Conservation (phyloP, 2,113 vertebrate species). For the Nyctibius bracteatus region DNA sequence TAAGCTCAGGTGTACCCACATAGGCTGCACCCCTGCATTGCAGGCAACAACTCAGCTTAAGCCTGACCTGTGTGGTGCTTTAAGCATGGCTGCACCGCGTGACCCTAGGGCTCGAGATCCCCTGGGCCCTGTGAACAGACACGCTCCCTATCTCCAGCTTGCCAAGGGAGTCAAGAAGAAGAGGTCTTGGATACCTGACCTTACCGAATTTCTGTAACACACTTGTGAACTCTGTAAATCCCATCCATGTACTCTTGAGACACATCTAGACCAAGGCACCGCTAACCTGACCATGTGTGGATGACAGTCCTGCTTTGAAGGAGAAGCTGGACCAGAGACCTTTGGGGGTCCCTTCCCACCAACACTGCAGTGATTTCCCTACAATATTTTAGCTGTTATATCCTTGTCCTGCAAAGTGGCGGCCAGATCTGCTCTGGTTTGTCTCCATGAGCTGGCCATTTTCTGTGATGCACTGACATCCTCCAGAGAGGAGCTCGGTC, state of each 20-base stretch:
- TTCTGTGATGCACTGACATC: rapidly evolving
- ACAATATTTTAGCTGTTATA: neutral
- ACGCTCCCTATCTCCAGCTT: neutral
- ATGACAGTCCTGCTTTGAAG: neutral
- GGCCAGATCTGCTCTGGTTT: neutral
- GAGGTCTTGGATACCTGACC: neutral
- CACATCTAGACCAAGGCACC: neutral
- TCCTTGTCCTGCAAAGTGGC: neutral
- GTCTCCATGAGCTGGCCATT: neutral
- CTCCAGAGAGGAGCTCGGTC: no score
- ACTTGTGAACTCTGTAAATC: neutral
- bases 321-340: neutral
- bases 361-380: neutral
- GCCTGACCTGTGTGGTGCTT: neutral
- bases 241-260: neutral
- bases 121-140: neutral
- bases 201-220: neutral
- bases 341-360: neutral
- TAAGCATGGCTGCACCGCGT: neutral
- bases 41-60: neutral
- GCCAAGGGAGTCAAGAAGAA: neutral
- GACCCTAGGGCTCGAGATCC: neutral
- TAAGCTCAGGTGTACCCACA: neutral
- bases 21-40: neutral
- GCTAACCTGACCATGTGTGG: rapidly evolving